Evolutionary conservation across 2,888 invertebrate species (phyloP), one percentile per base, ranked within the genome.

Genomic region (Erannis defoliaria): DNA sequence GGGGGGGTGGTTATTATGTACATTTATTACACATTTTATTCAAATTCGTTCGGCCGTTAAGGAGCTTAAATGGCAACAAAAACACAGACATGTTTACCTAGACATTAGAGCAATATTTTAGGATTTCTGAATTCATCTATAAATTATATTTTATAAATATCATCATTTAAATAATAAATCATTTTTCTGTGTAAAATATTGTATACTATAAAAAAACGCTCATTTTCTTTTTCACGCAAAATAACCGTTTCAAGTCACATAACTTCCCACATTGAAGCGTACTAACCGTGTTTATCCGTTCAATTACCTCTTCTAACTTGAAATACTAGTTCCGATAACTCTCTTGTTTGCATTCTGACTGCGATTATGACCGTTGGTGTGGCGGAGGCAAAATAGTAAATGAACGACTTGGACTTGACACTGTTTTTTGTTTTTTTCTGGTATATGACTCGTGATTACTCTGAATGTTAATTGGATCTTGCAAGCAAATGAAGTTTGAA

Each of bases 241-340:
- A 53, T 38, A 26, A 59, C 21, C 42, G 51, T 51, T 53, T 63
- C 16, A 19, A 51, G 16, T 42, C 21, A 23, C 49, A 58, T 54
- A 33, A 45, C 35, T 58, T 63, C 46, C 62, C 58, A 58, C 55
- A 58, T 45, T 45, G 45, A 50, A 50, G 50, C 55, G 58, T 40
- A 55, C 55, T 51, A 57, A 50, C 45, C 29, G 45, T 42, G 40
- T 55, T 59, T 64, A 57, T 31, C 29, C 42, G 64, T 66, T 62
- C 64, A 48, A 63, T 62, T 62, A 64, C 64, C 62, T 65, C 48
- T 55, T 12, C 16, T 31, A 26, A 70, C 66, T 70, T 23, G 70
- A 66, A 65, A 66, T 58, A 70, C 70, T 62, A 63, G 70, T 70
- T 66, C 42, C 37, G 50, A 67, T 62, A 59, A 54, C 42, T 55